These are phyloP conservation scores for Hydrophis major DNA, from an alignment of 2,797 vertebrate species.

Conservation along the genomic window DNA sequence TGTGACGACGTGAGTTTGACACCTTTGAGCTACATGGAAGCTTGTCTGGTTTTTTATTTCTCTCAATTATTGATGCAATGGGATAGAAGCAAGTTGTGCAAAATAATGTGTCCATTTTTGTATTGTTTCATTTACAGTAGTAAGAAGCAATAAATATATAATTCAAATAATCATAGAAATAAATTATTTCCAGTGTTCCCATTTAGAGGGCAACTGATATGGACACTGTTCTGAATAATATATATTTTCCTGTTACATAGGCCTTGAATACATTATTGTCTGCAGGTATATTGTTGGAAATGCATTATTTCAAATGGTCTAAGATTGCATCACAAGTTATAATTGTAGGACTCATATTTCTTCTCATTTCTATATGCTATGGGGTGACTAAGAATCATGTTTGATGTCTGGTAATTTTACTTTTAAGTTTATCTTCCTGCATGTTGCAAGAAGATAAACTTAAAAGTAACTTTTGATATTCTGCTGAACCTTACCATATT, in stretches of 20 bases:
- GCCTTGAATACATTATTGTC: background rate
- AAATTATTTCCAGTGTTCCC: background rate
- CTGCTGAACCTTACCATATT: background rate
- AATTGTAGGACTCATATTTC: background rate
- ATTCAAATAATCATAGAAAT: background rate
- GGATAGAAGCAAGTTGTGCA: background rate
- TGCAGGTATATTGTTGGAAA: background rate
- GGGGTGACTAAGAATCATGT: background rate
- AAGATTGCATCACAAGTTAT: background rate
- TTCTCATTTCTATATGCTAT: background rate
- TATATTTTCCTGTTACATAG: background rate
- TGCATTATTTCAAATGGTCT: background rate
- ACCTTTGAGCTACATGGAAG: background rate
- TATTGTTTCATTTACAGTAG: background rate
- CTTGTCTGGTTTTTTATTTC: background rate
- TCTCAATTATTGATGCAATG: background rate
- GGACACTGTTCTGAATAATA: background rate
- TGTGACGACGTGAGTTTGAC: no score
- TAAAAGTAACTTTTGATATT: background rate
- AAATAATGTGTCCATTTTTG: background rate
- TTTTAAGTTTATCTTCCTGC: background rate
- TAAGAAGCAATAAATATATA: background rate
- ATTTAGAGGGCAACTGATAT: background rate
- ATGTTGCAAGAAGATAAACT: background rate
- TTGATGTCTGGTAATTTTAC: background rate